A percentile compares a stretch with the other conserved stretches of the same genome.
Conservation (phyloP, 2,797 vertebrate species). For the Aphelocoma californica region DNA sequence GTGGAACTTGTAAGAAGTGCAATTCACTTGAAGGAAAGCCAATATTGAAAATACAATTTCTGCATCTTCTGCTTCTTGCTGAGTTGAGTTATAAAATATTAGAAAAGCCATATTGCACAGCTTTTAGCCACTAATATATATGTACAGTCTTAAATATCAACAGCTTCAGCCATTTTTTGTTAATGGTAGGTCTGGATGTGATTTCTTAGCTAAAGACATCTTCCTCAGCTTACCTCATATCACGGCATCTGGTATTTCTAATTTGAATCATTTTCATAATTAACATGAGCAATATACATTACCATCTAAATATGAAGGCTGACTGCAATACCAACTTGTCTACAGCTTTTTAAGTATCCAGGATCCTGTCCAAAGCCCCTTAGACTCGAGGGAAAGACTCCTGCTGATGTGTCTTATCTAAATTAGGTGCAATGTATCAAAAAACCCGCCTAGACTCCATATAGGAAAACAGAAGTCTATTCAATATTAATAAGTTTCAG, state of each 20-base stretch:
- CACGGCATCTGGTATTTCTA: slow-evolving; percentile 59
- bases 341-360: slow-evolving; percentile 29
- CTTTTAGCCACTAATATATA: slow-evolving; percentile 1
- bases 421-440: neutral
- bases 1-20: neutral
- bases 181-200: slow-evolving; percentile 41
- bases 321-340: slow-evolving; percentile 50
- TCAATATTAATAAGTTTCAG: neutral
- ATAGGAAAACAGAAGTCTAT: neutral
- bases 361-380: slow-evolving; percentile 50
- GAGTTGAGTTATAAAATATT: neutral
- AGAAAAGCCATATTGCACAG: neutral
- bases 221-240: slow-evolving; percentile 64
- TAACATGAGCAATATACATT: slow-evolving; percentile 63
- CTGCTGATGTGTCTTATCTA: neutral
- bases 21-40: neutral
- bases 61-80: neutral
- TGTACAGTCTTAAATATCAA: slow-evolving; percentile 23
- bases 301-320: slow-evolving; percentile 50
- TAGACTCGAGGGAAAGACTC: neutral
- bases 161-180: slow-evolving; percentile 33
- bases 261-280: slow-evolving; percentile 70
- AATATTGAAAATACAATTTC: neutral
- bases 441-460: neutral
- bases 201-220: slow-evolving; percentile 41